Conservation (phyloP, 2,797 vertebrate genomes). For the Odontamblyopus lacepedii region DNA sequence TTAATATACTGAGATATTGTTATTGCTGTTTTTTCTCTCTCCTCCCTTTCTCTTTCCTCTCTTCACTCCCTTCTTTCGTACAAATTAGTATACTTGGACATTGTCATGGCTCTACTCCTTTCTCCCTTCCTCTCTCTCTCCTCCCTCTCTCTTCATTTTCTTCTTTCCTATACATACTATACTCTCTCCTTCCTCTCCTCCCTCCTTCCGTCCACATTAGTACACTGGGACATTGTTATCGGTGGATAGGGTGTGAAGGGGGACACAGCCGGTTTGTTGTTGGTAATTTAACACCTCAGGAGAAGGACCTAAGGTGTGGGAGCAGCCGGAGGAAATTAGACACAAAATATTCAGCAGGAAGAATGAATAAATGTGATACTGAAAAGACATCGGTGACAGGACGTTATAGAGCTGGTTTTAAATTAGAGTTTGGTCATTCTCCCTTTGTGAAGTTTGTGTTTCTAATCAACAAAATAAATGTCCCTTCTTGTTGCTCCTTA, state of each 20-base stretch:
- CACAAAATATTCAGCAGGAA: neutral
- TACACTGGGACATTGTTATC: neutral
- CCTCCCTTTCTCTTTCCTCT: neutral
- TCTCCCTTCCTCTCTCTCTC: neutral
- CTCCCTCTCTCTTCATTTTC: neutral
- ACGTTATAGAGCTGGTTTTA: neutral
- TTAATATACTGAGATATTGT: no score
- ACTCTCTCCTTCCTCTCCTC: neutral
- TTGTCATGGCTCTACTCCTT: neutral
- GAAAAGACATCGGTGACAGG: neutral
- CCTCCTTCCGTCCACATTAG: neutral
- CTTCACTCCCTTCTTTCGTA: neutral
- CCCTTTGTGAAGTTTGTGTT: no score
- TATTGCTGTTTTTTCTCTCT: neutral
- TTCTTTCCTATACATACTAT: no score
- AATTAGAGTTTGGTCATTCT: neutral
- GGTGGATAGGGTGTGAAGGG: neutral
- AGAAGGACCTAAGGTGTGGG: neutral
- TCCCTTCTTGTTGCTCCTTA: no score
- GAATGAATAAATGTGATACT: neutral
- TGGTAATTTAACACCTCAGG: neutral
- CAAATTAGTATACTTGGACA: no score
- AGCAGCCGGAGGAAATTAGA: neutral
- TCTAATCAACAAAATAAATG: no score
- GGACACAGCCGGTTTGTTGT: slow-evolving; percentile 2